Evolutionary conservation across 2,113 vertebrate species (phyloP).

Genomic region (Oxygymnocypris stewartii): DNA sequence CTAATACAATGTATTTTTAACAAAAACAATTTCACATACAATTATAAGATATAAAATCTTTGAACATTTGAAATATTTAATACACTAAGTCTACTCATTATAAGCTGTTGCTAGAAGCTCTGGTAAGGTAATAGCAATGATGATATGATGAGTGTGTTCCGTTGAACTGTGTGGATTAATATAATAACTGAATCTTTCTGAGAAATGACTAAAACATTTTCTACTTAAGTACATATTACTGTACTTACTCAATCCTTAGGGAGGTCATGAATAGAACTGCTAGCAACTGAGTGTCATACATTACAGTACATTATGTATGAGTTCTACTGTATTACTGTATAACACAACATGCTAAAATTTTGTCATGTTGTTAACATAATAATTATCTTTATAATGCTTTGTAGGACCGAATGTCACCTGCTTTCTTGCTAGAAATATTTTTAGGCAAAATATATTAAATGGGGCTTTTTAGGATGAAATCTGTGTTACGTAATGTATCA

Average conservation of each 20-base stretch:
- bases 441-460: neutral
- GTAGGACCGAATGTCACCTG: neutral
- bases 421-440: neutral
- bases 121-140: neutral
- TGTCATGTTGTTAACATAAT: neutral
- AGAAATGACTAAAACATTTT: slow-evolving; percentile 22
- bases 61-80: neutral
- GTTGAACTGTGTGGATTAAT: neutral
- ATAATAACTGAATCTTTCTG: neutral
- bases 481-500: neutral
- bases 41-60: neutral
- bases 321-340: neutral
- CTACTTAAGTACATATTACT: too few relatives aligned
- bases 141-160: slow-evolving; percentile 6
- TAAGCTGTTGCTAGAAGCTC: neutral
- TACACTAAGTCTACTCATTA: neutral
- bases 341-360: too few relatives aligned
- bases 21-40: neutral
- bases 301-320: neutral
- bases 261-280: neutral
- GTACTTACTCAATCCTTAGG: too few relatives aligned
- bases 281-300: neutral
- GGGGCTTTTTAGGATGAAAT: neutral
- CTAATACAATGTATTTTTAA: neutral
- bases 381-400: neutral